phyloP scores from a whole-genome alignment of 1,140 invertebrate species.

The Pogonus chalceus region DNA sequence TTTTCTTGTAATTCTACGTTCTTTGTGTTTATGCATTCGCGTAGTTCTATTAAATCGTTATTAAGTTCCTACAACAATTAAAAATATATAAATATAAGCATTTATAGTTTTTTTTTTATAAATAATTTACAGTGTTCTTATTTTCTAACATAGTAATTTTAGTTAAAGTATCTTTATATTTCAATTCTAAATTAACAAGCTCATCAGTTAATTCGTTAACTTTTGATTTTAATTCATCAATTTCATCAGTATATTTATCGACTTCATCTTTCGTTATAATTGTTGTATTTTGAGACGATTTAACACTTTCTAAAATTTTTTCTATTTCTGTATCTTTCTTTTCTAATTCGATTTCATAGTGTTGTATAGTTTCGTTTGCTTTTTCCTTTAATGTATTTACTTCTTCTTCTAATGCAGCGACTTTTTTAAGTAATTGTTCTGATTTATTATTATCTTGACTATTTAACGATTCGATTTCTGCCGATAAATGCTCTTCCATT shows the following conservation, averaged over 20 bases:
- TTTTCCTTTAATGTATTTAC: neutral
- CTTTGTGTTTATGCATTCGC: slow-evolving; percentile 18
- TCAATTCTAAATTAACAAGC: neutral
- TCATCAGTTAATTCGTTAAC: slow-evolving; percentile 2
- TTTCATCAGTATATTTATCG: slow-evolving; percentile 6
- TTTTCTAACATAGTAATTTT: neutral
- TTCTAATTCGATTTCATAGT: slow-evolving; percentile 10
- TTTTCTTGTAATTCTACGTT: slow-evolving; percentile 19
- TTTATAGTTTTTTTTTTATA: neutral
- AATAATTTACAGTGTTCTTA: neutral
- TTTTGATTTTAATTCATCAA: slow-evolving; percentile 8
- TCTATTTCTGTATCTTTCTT: slow-evolving; percentile 12
- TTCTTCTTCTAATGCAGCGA: slow-evolving; percentile 11
- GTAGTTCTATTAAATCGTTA: slow-evolving; percentile 15
- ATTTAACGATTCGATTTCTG: slow-evolving; percentile 17
- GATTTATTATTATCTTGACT: slow-evolving; percentile 6
- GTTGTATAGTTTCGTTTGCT: slow-evolving; percentile 5
- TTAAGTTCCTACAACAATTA: slow-evolving; percentile 6
- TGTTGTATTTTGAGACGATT: neutral
- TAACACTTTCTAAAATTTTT: slow-evolving; percentile 2
- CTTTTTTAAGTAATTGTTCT: slow-evolving; percentile 10
- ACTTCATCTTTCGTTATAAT: neutral
- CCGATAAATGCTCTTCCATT: slow-evolving; percentile 12
- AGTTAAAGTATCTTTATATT: neutral
- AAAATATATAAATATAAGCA: neutral